Evolutionary conservation across 1,140 invertebrate genomes (phyloP).

Genomic region (Megalonaias nervosa): DNA sequence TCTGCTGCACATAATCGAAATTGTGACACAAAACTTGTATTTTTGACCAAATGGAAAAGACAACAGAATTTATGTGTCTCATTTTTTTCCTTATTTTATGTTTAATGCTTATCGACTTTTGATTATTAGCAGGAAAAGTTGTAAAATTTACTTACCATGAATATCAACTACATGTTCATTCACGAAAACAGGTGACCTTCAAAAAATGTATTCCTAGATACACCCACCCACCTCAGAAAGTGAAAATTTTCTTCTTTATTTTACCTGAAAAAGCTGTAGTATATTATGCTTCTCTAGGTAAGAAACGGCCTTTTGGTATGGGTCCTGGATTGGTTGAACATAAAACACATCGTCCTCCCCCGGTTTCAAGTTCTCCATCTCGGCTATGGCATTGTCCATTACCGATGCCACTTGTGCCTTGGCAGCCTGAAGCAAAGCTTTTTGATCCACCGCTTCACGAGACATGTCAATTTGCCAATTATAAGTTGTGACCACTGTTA

Average conservation of each 20-base stretch:
- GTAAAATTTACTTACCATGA: not conserved
- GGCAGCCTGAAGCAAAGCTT: constrained; percentile 11
- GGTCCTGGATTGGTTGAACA: constrained; percentile 58
- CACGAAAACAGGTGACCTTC: not conserved
- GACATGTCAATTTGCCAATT: not conserved
- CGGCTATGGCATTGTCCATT: constrained; percentile 23
- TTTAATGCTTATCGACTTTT: no score
- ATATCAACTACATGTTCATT: not conserved
- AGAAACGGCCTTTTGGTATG: constrained; percentile 62
- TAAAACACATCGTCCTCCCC: constrained; percentile 26
- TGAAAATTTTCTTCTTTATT: no score
- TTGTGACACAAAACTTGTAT: no score
- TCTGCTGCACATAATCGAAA: no score
- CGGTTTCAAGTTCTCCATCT: constrained; percentile 13
- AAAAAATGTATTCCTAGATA: not conserved
- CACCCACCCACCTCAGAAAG: not conserved
- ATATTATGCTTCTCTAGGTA: constrained; percentile 66
- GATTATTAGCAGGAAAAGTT: no score
- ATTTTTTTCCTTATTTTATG: not conserved
- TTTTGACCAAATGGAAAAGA: not conserved
- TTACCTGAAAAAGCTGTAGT: constrained; percentile 65
- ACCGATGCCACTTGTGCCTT: constrained; percentile 19
- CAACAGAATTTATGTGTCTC: not conserved
- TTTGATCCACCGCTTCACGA: not conserved
- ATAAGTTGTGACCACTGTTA: constrained; percentile 10